Percentiles rank a stretch among this genome's conserved stretches.
Evolutionary conservation across 1,140 invertebrate genomes (phyloP).

Genomic region (Trichomalopsis sarcophagae): DNA sequence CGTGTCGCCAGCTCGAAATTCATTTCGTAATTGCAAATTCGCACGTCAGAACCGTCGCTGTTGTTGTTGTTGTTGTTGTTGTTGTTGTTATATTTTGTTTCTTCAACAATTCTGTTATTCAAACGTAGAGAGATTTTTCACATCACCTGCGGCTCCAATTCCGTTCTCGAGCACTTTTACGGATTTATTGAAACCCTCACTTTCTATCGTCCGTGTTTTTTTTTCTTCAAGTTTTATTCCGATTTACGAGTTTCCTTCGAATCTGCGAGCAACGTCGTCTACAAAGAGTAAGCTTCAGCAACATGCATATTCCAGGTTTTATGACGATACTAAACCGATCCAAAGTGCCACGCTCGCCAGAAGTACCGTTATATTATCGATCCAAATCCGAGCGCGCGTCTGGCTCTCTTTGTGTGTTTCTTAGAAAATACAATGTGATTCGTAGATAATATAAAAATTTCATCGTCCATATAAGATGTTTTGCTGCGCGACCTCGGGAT

Average conservation of each 20-base stretch:
- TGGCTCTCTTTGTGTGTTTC: conserved; percentile 26
- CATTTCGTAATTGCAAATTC: background rate
- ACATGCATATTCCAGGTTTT: conserved; percentile 59
- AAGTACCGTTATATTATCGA: conserved; percentile 56
- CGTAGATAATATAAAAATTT: conserved; percentile 48
- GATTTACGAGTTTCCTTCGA: conserved; percentile 51
- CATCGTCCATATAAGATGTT: background rate
- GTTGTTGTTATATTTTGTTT: background rate
- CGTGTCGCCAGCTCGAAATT: background rate
- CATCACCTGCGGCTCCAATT: conserved; percentile 17
- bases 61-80: background rate
- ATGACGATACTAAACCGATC: conserved; percentile 61
- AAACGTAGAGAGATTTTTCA: conserved; percentile 28
- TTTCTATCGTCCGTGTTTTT: conserved; percentile 14
- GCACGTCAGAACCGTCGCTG: background rate
- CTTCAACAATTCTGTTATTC: background rate
- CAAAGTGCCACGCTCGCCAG: conserved; percentile 58
- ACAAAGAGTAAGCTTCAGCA: conserved; percentile 36
- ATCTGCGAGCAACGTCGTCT: conserved; percentile 42
- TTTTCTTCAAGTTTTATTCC: conserved; percentile 41
- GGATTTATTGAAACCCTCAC: conserved; percentile 42
- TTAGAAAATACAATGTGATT: conserved; percentile 40
- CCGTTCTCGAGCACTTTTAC: conserved; percentile 20
- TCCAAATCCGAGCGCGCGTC: conserved; percentile 12
- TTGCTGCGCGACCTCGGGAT: background rate